Evolutionary conservation across 1,140 invertebrate genomes (phyloP).

Genomic region (Aphaenogaster floridana): DNA sequence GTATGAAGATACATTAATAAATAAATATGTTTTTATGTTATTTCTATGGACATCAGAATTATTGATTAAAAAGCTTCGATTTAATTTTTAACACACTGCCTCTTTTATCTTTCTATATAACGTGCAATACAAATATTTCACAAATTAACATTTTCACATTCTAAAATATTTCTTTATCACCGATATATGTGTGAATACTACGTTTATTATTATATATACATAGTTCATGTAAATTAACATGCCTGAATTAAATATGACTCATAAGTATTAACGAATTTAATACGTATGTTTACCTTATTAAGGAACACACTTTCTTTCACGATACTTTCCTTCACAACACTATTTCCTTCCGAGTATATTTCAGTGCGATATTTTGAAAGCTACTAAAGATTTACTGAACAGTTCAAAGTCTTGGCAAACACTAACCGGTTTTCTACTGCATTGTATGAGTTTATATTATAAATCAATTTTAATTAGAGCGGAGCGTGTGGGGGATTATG

Average conservation of each 20-base stretch:
- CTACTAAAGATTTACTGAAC: not conserved
- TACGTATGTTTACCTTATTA: not conserved
- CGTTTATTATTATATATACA: not conserved
- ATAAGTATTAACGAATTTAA: not conserved
- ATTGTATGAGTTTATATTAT: not conserved
- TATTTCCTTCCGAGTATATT: not conserved
- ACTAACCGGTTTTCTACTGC: not conserved
- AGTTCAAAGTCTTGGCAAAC: not conserved
- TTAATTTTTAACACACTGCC: not conserved
- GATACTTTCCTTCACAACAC: not conserved
- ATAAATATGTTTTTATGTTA: not conserved
- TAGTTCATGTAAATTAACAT: not conserved
- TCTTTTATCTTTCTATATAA: not conserved
- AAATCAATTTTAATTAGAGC: constrained; percentile 22
- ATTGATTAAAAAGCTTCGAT: not conserved
- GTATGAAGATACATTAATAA: not conserved
- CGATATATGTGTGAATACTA: not conserved
- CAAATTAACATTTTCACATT: too few relatives aligned
- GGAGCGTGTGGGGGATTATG: not conserved
- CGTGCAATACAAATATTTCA: too few relatives aligned
- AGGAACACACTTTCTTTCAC: not conserved
- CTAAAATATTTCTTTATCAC: too few relatives aligned
- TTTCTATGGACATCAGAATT: not conserved
- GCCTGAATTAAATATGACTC: not conserved
- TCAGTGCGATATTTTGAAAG: not conserved